A percentile compares a stretch with the other conserved stretches of the same genome.
Conservation (phyloP, 2,113 vertebrate species). For the Cephalopterus ornatus region DNA sequence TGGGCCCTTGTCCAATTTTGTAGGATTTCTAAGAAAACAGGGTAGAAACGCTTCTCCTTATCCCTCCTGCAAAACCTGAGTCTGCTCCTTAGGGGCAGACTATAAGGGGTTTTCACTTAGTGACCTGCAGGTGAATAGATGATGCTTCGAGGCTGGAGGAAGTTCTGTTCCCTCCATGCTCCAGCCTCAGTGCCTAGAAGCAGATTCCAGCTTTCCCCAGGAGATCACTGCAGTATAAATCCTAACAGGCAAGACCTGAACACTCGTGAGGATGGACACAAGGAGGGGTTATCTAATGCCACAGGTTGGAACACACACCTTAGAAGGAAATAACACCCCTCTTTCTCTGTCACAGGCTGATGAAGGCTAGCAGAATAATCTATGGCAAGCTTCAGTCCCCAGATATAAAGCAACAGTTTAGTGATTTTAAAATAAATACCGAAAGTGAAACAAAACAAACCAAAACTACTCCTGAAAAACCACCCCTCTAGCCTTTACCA, state of each 20-base stretch:
- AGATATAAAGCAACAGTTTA: not conserved
- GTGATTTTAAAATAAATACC: not conserved
- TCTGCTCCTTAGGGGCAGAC: not conserved
- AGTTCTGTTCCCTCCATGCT: not conserved
- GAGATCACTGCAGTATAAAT: not conserved
- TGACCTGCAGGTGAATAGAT: not conserved
- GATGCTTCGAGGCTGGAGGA: not conserved
- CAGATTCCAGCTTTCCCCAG: not conserved
- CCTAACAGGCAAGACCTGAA: not conserved
- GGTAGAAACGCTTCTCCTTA: not conserved
- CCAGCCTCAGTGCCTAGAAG: not conserved
- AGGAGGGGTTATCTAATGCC: accelerated
- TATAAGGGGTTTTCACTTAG: not conserved
- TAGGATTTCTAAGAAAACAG: not conserved
- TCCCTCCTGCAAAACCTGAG: not conserved
- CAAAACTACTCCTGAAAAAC: not conserved
- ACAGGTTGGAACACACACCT: accelerated
- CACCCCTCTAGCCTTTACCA: not conserved
- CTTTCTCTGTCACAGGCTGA: not conserved
- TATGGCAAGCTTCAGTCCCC: not conserved
- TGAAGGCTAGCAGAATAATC: not conserved
- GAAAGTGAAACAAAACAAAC: not conserved
- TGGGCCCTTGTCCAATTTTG: not conserved
- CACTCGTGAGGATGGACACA: not conserved
- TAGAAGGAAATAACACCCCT: not conserved